These are phyloP conservation scores for Metopia argyrocephala DNA, from an alignment of 2,888 invertebrate genomes.

Conservation along the genomic window DNA sequence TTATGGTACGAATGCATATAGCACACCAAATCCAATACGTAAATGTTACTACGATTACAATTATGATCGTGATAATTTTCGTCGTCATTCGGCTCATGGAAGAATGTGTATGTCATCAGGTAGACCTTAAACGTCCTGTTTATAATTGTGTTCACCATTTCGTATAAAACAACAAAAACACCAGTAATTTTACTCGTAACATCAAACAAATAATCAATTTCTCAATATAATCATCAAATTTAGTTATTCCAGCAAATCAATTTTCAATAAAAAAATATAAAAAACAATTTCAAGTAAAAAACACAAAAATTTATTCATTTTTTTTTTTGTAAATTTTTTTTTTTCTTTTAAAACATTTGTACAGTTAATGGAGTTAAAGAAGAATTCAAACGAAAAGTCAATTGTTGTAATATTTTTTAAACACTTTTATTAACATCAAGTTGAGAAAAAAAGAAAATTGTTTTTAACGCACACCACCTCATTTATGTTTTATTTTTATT, in stretches of 20 bases:
- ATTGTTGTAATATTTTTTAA: conserved; percentile 19
- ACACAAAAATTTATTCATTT: conserved; percentile 10
- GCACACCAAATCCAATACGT: conserved; percentile 78
- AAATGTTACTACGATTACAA: conserved; percentile 78
- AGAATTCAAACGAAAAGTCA: background rate
- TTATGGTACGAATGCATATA: conserved; percentile 78
- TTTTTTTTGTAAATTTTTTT: background rate
- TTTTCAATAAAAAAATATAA: conserved; percentile 68
- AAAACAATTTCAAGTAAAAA: conserved; percentile 53
- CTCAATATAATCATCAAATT: conserved; percentile 37
- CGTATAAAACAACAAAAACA: background rate
- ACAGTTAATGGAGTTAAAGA: conserved; percentile 42
- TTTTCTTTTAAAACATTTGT: conserved; percentile 16
- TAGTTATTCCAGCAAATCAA: conserved; percentile 67
- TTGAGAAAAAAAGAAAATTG: background rate
- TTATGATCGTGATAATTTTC: conserved; percentile 77
- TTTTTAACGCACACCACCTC: conserved; percentile 25
- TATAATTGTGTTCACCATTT: conserved; percentile 17
- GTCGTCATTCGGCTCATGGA: conserved; percentile 79
- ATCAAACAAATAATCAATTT: conserved; percentile 42
- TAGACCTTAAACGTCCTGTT: conserved; percentile 66
- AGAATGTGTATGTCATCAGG: conserved; percentile 77
- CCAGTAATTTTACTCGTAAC: background rate
- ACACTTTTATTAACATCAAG: background rate
- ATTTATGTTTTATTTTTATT: background rate